These are phyloP conservation scores for Galagoides demidoff DNA, from an alignment of 2,797 vertebrate genomes.

Conservation along the genomic window DNA sequence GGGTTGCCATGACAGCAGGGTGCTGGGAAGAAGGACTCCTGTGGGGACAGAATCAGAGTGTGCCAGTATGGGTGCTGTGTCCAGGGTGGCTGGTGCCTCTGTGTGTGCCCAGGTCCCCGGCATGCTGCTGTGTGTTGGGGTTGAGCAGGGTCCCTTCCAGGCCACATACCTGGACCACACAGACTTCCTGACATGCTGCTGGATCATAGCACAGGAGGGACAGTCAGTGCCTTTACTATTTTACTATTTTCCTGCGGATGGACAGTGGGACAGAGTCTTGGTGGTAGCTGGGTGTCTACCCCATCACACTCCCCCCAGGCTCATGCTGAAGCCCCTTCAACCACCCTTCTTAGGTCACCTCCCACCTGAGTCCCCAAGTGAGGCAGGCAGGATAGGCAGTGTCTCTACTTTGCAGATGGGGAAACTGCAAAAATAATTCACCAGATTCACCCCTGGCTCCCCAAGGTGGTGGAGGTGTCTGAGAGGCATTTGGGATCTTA, in stretches of 20 bases:
- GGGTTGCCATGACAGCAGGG: conserved; percentile 63
- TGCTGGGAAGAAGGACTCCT: conserved; percentile 43
- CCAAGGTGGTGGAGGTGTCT: neutral
- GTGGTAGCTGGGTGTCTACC: neutral
- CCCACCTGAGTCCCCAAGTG: neutral
- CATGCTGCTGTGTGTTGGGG: no score
- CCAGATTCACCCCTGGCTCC: neutral
- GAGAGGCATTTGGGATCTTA: neutral
- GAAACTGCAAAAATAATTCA: neutral
- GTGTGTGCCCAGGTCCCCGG: fast-evolving
- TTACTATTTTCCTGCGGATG: neutral
- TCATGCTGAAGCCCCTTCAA: neutral
- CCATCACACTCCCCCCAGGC: neutral
- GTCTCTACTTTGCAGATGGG: neutral
- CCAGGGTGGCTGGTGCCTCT: neutral
- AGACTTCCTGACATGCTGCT: neutral
- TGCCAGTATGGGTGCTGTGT: neutral
- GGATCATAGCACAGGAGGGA: neutral
- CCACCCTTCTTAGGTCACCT: neutral
- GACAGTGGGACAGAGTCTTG: neutral
- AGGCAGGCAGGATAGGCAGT: neutral
- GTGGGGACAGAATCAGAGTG: conserved; percentile 23
- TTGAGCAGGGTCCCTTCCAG: neutral
- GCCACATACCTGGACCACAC: neutral
- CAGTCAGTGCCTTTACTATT: neutral